Evolutionary conservation across 2,113 vertebrate genomes (phyloP).

Genomic region (Xenus cinereus): DNA sequence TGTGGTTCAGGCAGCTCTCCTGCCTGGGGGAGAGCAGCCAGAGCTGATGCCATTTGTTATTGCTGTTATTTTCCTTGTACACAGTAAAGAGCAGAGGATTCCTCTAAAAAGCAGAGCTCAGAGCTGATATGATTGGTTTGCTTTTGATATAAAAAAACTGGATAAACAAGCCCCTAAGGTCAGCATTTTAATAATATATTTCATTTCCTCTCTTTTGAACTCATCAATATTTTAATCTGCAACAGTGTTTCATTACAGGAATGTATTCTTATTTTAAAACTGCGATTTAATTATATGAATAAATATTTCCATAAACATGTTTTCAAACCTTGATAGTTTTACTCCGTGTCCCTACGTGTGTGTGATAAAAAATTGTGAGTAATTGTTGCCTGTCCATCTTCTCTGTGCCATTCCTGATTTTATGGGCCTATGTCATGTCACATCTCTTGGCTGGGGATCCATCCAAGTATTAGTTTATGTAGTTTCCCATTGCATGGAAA

Average conservation of each 20-base stretch:
- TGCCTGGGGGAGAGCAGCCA: neutral
- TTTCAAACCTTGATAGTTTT: neutral
- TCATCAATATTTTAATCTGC: neutral
- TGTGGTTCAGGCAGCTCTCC: neutral
- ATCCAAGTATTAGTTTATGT: neutral
- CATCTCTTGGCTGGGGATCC: neutral
- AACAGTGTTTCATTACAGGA: neutral
- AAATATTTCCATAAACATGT: neutral
- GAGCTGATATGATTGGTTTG: neutral
- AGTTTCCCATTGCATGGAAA: neutral
- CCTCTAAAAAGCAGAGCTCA: neutral
- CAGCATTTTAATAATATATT: neutral
- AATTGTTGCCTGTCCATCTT: neutral
- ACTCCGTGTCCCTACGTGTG: neutral
- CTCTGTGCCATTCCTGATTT: neutral
- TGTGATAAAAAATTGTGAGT: neutral
- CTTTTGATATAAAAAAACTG: neutral
- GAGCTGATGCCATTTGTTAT: neutral
- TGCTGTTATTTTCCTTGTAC: neutral
- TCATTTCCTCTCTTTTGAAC: neutral
- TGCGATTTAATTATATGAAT: neutral
- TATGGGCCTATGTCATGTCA: neutral
- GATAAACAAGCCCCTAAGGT: neutral
- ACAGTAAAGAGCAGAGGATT: neutral
- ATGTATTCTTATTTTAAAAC: neutral